phyloP scores from a whole-genome alignment of 2,888 invertebrate species.

The Clostera curtula region DNA sequence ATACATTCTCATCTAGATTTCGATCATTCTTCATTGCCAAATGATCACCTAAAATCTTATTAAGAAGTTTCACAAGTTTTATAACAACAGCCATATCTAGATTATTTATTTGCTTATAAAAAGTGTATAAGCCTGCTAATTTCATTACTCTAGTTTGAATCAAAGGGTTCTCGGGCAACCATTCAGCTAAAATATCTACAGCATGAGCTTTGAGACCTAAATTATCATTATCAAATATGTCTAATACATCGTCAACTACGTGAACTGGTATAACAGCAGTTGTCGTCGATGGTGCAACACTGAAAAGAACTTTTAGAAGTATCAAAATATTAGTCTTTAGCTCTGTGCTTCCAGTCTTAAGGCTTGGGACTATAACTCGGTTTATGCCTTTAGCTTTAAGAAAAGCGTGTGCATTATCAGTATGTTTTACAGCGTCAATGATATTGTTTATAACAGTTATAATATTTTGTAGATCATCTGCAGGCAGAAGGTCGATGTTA shows the following conservation, averaged over 20 bases:
- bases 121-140: conserved; percentile 46
- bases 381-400: conserved; percentile 42
- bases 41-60: conserved; percentile 52
- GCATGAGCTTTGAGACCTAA: conserved; percentile 39
- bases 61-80: conserved; percentile 44
- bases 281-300: conserved; percentile 34
- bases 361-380: conserved; percentile 30
- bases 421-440: conserved; percentile 25
- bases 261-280: conserved; percentile 31
- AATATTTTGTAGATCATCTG: conserved; percentile 27
- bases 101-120: conserved; percentile 45
- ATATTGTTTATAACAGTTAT: too few species aligned
- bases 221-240: conserved; percentile 45
- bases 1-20: conserved; percentile 21
- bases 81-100: conserved; percentile 34
- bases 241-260: conserved; percentile 41
- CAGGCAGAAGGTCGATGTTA: conserved; percentile 20
- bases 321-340: conserved; percentile 33
- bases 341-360: conserved; percentile 23
- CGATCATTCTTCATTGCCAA: conserved; percentile 26
- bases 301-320: conserved; percentile 38
- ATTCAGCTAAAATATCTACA: conserved; percentile 39
- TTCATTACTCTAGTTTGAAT: conserved; percentile 53
- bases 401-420: conserved; percentile 35
- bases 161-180: conserved; percentile 51